Evolutionary conservation across 2,797 vertebrate genomes (phyloP).

Genomic region (Urophycis tenuis): DNA sequence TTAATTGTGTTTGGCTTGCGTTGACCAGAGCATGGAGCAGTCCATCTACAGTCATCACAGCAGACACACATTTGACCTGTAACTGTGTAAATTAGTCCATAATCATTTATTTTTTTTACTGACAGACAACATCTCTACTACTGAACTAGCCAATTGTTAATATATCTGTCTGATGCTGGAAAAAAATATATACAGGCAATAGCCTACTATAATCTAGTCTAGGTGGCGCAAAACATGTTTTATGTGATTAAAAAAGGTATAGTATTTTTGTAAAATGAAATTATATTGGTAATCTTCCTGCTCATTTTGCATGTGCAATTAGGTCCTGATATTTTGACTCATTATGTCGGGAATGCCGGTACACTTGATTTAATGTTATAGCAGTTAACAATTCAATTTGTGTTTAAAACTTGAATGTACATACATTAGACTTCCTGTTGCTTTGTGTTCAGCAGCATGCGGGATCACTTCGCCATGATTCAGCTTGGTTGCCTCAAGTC

Average conservation of each 20-base stretch:
- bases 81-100: constrained; percentile 10
- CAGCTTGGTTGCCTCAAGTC: constrained; percentile 54
- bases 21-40: neutral
- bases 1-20: neutral
- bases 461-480: constrained; percentile 53
- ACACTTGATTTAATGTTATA: constrained; percentile 39
- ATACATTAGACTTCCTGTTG: constrained; percentile 54
- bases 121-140: constrained; percentile 31
- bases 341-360: constrained; percentile 45
- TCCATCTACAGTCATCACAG: neutral
- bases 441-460: constrained; percentile 61
- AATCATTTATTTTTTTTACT: constrained; percentile 22
- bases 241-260: constrained; percentile 44
- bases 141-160: constrained; percentile 39
- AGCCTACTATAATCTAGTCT: constrained; percentile 35
- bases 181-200: constrained; percentile 14
- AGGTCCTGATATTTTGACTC: constrained; percentile 39
- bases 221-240: constrained; percentile 50
- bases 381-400: constrained; percentile 39
- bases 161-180: constrained; percentile 47
- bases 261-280: constrained; percentile 60
- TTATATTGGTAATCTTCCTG: constrained; percentile 30
- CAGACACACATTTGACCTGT: neutral
- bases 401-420: constrained; percentile 75
- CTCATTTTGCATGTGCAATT: constrained; percentile 59